These are phyloP conservation scores for Chlorospingus semifuscus DNA, from an alignment of 2,797 vertebrate genomes.

Conservation along the genomic window DNA sequence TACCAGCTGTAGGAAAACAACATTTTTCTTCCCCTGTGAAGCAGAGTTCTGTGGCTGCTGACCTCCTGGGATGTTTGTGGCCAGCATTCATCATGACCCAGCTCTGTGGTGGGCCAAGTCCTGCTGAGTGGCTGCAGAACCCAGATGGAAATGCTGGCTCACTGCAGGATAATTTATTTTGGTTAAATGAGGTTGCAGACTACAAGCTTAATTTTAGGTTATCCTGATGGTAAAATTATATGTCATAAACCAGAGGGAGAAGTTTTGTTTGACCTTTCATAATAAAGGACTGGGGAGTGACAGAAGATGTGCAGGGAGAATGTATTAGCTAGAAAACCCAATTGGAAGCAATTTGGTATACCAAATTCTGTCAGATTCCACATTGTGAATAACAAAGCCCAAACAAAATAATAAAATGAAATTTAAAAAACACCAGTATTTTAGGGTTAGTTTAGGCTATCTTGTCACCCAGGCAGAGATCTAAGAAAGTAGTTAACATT, in stretches of 20 bases:
- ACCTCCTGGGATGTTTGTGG: background rate
- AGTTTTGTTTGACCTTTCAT: background rate
- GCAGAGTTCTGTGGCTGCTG: background rate
- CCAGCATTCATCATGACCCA: background rate
- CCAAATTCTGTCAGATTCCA: background rate
- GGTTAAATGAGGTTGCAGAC: background rate
- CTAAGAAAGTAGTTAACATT: background rate
- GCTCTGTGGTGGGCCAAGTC: background rate
- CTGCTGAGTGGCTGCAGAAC: background rate
- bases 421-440: background rate
- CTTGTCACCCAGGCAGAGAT: background rate
- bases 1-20: background rate
- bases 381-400: background rate
- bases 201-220: slow-evolving; percentile 46
- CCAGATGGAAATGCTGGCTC: background rate
- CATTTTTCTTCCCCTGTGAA: background rate
- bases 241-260: background rate
- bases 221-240: background rate
- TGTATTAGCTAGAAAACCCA: background rate
- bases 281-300: background rate
- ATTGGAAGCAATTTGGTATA: background rate
- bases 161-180: background rate
- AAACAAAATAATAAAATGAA: background rate
- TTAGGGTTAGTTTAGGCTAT: background rate
- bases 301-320: background rate